Evolutionary conservation across 2,797 vertebrate genomes (phyloP), one percentile per base, ranked within the genome.

Genomic region (Diplodus sargus): DNA sequence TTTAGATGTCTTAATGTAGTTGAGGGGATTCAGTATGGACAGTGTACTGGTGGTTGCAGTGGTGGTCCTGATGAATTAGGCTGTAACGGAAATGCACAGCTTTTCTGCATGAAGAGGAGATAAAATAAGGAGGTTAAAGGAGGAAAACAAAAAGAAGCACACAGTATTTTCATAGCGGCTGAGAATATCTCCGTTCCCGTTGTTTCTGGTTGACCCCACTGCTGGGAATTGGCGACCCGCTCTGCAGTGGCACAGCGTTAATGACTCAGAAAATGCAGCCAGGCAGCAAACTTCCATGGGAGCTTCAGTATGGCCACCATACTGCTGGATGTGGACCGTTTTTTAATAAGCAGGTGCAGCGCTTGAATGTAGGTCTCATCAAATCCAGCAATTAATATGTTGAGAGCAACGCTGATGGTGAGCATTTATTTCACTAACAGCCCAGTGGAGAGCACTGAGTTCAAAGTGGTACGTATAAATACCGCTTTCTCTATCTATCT

Each of bases 231-330:
- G 73, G 74, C 67, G 84, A 88, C 85, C 84, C 48, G 47, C 83
- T 94, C 74, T 69, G 71, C 84, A 78, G 82, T 83, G 72, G 82
- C 76, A 56, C 85, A 58, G 57, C 68, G 69, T 76, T 94, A 94
- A 94, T 94, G 92, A 93, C 82, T 92, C 84, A 83, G 88, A 94
- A 94, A 92, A 92, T 81, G 73, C 80, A 90, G 84, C 80, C 86
- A 90, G 86, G 86, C 90, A 84, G 82, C 64, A 83, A 42, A 64
- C 70, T 81, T 86, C 91, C 76, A 85, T 70, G 85, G 88, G 80
- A 88, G 84, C 61, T 3, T 64, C 62, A 49, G 57, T 70, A 68
- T 53, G 72, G 74, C 77, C 74, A 74, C 81, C 76, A 80, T 87
- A 88, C 83, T 76, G 76, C 70, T 78, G 75, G 75, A 74, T 81